A percentile compares a stretch with the other conserved stretches of the same genome.
These are phyloP conservation scores for Salarias fasciatus DNA, from an alignment of 2,797 vertebrate species.

Conservation along the genomic window DNA sequence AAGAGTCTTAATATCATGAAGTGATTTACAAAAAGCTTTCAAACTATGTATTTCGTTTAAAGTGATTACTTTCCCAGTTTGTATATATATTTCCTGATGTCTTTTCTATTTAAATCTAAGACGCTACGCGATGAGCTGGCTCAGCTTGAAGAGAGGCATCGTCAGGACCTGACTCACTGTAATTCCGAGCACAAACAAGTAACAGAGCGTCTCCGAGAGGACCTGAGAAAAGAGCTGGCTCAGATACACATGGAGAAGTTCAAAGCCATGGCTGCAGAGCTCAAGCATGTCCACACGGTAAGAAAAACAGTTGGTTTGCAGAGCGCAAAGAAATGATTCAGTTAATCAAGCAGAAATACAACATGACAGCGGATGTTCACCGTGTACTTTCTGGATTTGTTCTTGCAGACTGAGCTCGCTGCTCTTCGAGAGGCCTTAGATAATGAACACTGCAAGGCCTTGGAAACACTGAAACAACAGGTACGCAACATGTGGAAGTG, in stretches of 20 bases:
- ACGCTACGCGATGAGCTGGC: slow-evolving; percentile 82
- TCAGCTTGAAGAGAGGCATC: slow-evolving; percentile 61
- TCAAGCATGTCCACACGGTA: slow-evolving; percentile 86
- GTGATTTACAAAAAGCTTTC: no score
- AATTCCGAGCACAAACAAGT: slow-evolving; percentile 61
- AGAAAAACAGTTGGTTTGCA: slow-evolving; percentile 16
- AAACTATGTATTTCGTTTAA: no score
- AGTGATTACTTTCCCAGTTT: background rate
- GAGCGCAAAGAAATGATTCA: no score
- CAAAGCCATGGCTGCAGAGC: slow-evolving; percentile 81
- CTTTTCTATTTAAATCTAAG: slow-evolving; percentile 43
- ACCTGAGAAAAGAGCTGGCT: slow-evolving; percentile 79
- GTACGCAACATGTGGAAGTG: slow-evolving; percentile 37
- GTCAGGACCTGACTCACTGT: slow-evolving; percentile 63
- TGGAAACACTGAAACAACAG: slow-evolving; percentile 75
- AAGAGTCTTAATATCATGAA: no score
- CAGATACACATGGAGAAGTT: slow-evolving; percentile 83
- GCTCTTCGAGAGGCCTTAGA: slow-evolving; percentile 74
- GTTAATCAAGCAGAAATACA: no score
- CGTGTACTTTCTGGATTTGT: slow-evolving; percentile 1
- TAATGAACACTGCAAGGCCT: slow-evolving; percentile 70
- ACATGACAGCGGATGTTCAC: no score
- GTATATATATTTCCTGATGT: background rate
- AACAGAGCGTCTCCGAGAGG: slow-evolving; percentile 72
- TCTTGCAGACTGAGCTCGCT: slow-evolving; percentile 69